phyloP scores from a whole-genome alignment of 2,888 invertebrate species.

The Phasia obesa region DNA sequence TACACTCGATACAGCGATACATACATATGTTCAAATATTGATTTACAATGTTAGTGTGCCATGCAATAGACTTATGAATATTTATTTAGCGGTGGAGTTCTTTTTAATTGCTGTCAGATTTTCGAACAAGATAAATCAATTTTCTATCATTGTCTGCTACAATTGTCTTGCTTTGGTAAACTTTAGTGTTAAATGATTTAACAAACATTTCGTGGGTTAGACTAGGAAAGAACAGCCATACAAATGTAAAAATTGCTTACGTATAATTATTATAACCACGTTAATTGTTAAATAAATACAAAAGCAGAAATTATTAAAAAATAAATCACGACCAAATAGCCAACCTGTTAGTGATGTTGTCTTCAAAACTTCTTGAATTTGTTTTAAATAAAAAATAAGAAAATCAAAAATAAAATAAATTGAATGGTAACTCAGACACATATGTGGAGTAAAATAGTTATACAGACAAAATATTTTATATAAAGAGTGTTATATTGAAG shows the following conservation, averaged over 20 bases:
- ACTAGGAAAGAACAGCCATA: neutral
- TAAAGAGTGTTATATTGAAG: too few species aligned
- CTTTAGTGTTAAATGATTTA: conserved; percentile 28
- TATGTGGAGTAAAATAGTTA: too few species aligned
- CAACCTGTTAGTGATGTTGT: neutral
- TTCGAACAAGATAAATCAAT: conserved; percentile 64
- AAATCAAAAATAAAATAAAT: too few species aligned
- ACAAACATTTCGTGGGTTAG: conserved; percentile 25
- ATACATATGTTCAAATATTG: conserved; percentile 50
- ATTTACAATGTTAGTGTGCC: conserved; percentile 23
- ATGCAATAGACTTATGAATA: conserved; percentile 9
- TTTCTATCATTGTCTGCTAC: conserved; percentile 54
- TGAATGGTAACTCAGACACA: too few species aligned
- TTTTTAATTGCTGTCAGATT: conserved; percentile 42
- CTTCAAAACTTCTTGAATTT: neutral
- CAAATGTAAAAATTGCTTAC: conserved; percentile 42
- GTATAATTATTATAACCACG: conserved; percentile 61
- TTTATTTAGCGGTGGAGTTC: conserved; percentile 52
- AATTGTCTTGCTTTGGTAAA: conserved; percentile 30
- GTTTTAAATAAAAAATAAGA: too few species aligned
- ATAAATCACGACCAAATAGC: conserved; percentile 2
- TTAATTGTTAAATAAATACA: conserved; percentile 66
- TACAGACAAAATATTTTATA: too few species aligned
- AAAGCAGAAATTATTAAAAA: conserved; percentile 20
- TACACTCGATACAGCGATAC: conserved; percentile 30